These are phyloP conservation scores for Scrobipalpa costella DNA, from an alignment of 2,888 invertebrate species.

Conservation along the genomic window DNA sequence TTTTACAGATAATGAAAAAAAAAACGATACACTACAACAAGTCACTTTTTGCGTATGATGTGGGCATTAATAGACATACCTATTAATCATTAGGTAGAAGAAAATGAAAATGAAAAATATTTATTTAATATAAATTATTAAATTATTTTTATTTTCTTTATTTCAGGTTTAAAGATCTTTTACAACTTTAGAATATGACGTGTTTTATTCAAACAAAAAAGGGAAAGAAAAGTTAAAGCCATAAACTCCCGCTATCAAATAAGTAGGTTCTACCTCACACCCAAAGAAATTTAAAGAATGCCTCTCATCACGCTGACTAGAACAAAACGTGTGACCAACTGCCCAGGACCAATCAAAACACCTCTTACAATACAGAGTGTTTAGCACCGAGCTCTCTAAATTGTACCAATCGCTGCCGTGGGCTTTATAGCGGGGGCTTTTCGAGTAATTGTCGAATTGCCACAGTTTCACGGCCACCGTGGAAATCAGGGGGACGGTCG, in stretches of 20 bases:
- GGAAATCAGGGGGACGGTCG: slow-evolving; percentile 29
- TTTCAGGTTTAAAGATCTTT: neutral
- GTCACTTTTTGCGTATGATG: too few species aligned
- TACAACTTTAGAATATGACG: too few species aligned
- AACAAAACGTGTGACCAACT: slow-evolving; percentile 6
- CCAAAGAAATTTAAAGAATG: neutral
- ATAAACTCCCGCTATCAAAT: too few species aligned
- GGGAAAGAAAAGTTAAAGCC: too few species aligned
- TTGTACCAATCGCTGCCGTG: slow-evolving; percentile 26
- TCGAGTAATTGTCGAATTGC: slow-evolving; percentile 36
- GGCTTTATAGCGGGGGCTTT: slow-evolving; percentile 30
- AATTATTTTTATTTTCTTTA: too few species aligned
- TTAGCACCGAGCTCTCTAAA: slow-evolving; percentile 17
- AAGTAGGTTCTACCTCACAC: neutral
- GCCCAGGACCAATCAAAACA: neutral
- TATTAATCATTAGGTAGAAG: too few species aligned
- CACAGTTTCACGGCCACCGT: slow-evolving; percentile 32
- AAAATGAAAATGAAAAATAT: too few species aligned
- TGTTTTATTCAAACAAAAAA: too few species aligned
- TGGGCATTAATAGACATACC: too few species aligned
- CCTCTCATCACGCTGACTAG: neutral
- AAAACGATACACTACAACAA: too few species aligned
- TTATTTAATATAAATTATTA: too few species aligned
- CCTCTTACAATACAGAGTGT: neutral
- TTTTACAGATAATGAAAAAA: too few species aligned